These are phyloP conservation scores for Melipona quadrifasciata DNA, from an alignment of 1,140 invertebrate genomes.

Conservation along the genomic window DNA sequence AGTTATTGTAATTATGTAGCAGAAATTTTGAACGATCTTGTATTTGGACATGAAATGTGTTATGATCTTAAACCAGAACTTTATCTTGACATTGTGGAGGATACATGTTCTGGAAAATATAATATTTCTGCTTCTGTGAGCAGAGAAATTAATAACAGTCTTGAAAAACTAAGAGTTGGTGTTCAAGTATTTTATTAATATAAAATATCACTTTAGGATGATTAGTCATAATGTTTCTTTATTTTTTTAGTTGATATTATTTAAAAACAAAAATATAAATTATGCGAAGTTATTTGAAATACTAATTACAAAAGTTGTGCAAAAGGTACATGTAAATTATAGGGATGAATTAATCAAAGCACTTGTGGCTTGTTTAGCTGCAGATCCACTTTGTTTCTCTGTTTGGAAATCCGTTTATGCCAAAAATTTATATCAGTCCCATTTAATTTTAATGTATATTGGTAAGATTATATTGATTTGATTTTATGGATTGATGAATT, in stretches of 20 bases:
- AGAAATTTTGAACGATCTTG: slow-evolving; percentile 86
- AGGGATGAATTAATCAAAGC: slow-evolving; percentile 79
- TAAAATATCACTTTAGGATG: not conserved
- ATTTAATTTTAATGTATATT: slow-evolving; percentile 80
- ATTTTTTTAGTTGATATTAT: slow-evolving; percentile 72
- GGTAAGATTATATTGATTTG: slow-evolving; percentile 72
- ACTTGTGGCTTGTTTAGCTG: slow-evolving; percentile 79
- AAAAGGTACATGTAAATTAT: slow-evolving; percentile 72
- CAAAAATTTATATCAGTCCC: slow-evolving; percentile 81
- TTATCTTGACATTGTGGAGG: slow-evolving; percentile 79
- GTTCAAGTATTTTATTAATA: not conserved
- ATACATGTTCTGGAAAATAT: slow-evolving; percentile 75
- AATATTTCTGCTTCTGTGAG: slow-evolving; percentile 68
- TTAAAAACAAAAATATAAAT: slow-evolving; percentile 76
- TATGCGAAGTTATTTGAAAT: slow-evolving; percentile 78
- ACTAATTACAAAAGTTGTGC: slow-evolving; percentile 78
- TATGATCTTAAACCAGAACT: slow-evolving; percentile 77
- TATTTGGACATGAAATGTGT: slow-evolving; percentile 71
- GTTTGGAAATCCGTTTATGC: slow-evolving; percentile 82
- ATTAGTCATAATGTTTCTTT: slow-evolving; percentile 25
- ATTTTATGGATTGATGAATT: not conserved
- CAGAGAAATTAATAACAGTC: slow-evolving; percentile 72
- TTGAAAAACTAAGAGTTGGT: slow-evolving; percentile 79
- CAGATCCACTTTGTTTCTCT: slow-evolving; percentile 81
- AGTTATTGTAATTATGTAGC: slow-evolving; percentile 87